A percentile compares a stretch with the other conserved stretches of the same genome.
Conservation (phyloP, 30 jellyfish, hydroid and myxozoan species). For the Hydractinia symbiolongicarpus region DNA sequence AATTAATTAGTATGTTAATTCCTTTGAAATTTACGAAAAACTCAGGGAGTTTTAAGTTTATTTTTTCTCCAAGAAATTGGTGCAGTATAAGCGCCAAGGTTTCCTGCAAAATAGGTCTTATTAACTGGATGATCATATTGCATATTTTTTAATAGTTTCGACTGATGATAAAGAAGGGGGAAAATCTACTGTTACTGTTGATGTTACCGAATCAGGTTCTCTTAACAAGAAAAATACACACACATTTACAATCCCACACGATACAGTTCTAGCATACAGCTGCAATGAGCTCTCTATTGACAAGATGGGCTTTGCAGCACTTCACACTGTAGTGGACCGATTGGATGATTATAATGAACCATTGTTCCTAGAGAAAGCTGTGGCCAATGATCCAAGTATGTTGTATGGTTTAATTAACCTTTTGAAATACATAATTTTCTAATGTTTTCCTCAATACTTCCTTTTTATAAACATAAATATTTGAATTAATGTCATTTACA, state of each 20-base stretch:
- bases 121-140: no score
- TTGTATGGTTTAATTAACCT: not conserved
- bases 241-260: slow-evolving; percentile 65
- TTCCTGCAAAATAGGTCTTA: no score
- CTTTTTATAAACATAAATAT: no score
- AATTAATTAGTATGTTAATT: no score
- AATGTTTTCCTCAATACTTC: no score
- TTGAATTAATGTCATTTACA: no score
- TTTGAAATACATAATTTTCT: no score
- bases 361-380: not conserved
- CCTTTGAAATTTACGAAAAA: no score
- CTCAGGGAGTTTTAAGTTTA: no score
- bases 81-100: no score
- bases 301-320: slow-evolving; percentile 39
- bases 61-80: no score
- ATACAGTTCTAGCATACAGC: slow-evolving; percentile 80
- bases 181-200: slow-evolving; percentile 14
- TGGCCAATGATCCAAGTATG: slow-evolving; percentile 13
- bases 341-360: slow-evolving; percentile 39
- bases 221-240: slow-evolving; percentile 38
- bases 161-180: slow-evolving; percentile 24
- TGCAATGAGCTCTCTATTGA: slow-evolving; percentile 63
- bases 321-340: slow-evolving; percentile 71
- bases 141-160: not conserved
- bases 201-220: not conserved